These are phyloP conservation scores for Orgyia antiqua DNA, from an alignment of 2,888 invertebrate species.

Conservation along the genomic window DNA sequence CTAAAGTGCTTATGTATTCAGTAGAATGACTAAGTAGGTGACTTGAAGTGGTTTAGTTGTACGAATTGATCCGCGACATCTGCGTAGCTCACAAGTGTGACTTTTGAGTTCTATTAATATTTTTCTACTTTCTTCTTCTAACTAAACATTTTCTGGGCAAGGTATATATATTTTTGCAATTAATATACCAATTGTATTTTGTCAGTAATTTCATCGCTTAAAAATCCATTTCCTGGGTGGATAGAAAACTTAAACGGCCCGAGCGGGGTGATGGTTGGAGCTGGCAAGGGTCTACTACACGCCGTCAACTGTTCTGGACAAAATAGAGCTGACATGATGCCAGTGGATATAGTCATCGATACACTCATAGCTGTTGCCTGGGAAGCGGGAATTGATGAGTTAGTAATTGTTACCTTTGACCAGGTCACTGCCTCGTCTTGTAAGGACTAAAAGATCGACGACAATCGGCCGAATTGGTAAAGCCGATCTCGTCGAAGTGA, in stretches of 20 bases:
- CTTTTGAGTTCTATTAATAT: no score
- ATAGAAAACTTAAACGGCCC: constrained; percentile 96
- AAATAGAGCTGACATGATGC: constrained; percentile 84
- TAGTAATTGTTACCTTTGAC: constrained; percentile 12
- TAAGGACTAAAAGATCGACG: neutral
- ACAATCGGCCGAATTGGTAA: no score
- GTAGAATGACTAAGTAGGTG: neutral
- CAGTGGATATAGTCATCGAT: constrained; percentile 89
- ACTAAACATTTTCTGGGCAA: no score
- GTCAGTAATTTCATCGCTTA: constrained; percentile 82
- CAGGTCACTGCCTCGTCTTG: neutral
- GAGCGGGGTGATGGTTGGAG: constrained; percentile 83
- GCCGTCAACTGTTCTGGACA: constrained; percentile 77
- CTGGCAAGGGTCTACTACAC: constrained; percentile 85
- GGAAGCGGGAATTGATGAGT: constrained; percentile 80
- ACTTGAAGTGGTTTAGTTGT: no score
- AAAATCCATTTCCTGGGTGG: constrained; percentile 88
- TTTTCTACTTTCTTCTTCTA: neutral
- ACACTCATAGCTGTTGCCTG: constrained; percentile 84
- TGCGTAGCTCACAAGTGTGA: no score
- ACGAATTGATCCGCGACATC: no score
- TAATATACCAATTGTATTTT: no score
- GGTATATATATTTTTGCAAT: no score
- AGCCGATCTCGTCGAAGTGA: no score
- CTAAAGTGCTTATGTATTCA: no score